Base-by-base conservation (phyloP, 2,888 invertebrate species). In the Malthinus seriepunctatus region DNA sequence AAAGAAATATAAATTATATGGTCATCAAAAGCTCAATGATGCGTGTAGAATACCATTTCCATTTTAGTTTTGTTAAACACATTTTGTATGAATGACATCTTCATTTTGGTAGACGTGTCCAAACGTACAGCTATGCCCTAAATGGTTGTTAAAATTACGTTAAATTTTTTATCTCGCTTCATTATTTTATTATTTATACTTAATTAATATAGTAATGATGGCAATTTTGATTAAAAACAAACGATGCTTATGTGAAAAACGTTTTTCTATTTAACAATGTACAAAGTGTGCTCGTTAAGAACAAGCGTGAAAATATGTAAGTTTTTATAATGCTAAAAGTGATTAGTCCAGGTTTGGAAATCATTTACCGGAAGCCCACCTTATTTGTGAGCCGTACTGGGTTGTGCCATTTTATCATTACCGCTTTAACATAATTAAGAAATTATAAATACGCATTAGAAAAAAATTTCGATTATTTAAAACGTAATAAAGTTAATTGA, bases 291-390 rank as follows among this genome's bases (percentile, higher is more conserved):
- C 39, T 33, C 32, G 60, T 42, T 63, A 60, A 60, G 51, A 47
- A 52, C 47, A 51, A 48, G 56, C 66, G 66, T 66, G 66, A 60
- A 63, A 56, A 56, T 50, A 65, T 63, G 64, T 58, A 62, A 51
- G 51, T 56, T 49, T 61, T 63, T 60, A 59, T 49, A 50, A 66
- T 66, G 64, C 66, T 51, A 45, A 32, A 56, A 56, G 55, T 50
- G 64, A 58, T 48, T 61, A 57, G 51, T 65, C 64, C 67, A 63
- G 51, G 63, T 67, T 67, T 62, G 66, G 67, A 63, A 66, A 62
- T 60, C 59, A 55, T 56, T 60, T 64, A 63, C 67, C 67, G 67
- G 67, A 67, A 67, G 56, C 62, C 62, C 56, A 58, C 67, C 67
- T 64, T 67, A 64, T 67, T 63, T 33, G 64, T 42, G 44, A 38